Evolutionary conservation across 2,113 vertebrate genomes (phyloP), one percentile per base, ranked within the genome.

Genomic region (Hepsetus odoe): DNA sequence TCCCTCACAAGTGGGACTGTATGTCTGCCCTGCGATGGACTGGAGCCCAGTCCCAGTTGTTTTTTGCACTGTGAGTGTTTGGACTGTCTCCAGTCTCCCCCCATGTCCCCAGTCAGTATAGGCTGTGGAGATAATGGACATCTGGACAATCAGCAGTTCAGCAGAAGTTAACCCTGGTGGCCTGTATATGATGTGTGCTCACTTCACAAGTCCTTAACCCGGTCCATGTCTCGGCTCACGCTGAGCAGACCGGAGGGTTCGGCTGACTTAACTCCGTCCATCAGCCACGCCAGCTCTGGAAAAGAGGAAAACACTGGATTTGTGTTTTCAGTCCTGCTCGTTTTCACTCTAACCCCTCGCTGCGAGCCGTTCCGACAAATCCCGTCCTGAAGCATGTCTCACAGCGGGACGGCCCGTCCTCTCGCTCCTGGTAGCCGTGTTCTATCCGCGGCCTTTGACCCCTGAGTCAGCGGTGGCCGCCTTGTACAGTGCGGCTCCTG

Each of bases 371-470:
- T 85, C 84, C 83, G 74, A 58, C 70, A 59, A 14, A 13, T 65
- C 83, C 86, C 74, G 79, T 84, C 72, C 84, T 74, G 70, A 64
- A 81, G 85, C 81, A 83, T 64, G 82, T 80, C 83, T 80, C 76
- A 79, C 87, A 90, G 88, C 80, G 58, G 85, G 90, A 77, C 61
- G 84, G 69, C 64, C 83, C 84, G 85, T 85, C 70, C 76, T 53
- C 68, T 81, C 73, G 16, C 82, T 71, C 49, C 72, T 33, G 53
- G 61, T 14, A 38, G 64, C 49, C 61, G 55, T 77, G 78, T 84
- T 76, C 46, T 69, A 42, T 72, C 73, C 35, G 68, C 86, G 86
- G 90, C 83, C 86, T 81, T 30, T 89, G 86, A 90, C 88, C 82
- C 79, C 10, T 64, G 76, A 59, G 28, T 12, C 32, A 49, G 46